Evolutionary conservation across 2,888 invertebrate genomes (phyloP).

Genomic region (Drosophila dives): DNA sequence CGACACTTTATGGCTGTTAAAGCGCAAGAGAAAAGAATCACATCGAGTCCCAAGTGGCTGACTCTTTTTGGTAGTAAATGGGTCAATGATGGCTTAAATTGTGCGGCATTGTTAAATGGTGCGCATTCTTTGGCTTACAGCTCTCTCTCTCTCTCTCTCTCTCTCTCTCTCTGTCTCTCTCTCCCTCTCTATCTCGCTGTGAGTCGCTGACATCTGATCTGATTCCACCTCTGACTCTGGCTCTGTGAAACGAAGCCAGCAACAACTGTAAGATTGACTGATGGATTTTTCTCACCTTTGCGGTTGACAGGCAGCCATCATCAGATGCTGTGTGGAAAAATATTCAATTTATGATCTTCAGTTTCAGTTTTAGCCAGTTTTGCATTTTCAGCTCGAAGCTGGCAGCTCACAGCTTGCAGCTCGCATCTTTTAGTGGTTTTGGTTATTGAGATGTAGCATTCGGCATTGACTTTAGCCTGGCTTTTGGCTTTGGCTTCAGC

Average conservation of each 20-base stretch:
- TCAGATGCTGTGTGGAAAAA: conserved; percentile 13
- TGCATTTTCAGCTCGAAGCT: conserved; percentile 40
- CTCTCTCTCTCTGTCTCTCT: conserved; percentile 4
- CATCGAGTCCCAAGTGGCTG: conserved; percentile 61
- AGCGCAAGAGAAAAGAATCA: conserved; percentile 8
- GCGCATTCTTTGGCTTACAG: conserved; percentile 39
- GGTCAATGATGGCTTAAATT: conserved; percentile 81
- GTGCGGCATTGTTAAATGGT: conserved; percentile 67
- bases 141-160: conserved; percentile 23
- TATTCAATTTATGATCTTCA: conserved; percentile 61
- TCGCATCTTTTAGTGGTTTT: conserved; percentile 24
- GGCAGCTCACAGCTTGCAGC: conserved; percentile 23
- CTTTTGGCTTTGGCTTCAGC: conserved; percentile 12
- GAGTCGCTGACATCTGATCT: conserved; percentile 71
- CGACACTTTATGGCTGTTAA: conserved; percentile 62
- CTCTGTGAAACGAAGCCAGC: conserved; percentile 18
- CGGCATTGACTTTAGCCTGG: conserved; percentile 5
- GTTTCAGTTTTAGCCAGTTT: conserved; percentile 50
- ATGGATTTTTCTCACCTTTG: conserved; percentile 37
- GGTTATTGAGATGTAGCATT: conserved; percentile 71
- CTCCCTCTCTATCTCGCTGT: not conserved
- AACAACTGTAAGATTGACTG: conserved; percentile 61
- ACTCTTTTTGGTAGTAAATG: conserved; percentile 53
- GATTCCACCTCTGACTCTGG: conserved; percentile 70
- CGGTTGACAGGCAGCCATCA: conserved; percentile 41